These are phyloP conservation scores for Tiaroga cobitis DNA, from an alignment of 2,797 vertebrate genomes.

Conservation along the genomic window DNA sequence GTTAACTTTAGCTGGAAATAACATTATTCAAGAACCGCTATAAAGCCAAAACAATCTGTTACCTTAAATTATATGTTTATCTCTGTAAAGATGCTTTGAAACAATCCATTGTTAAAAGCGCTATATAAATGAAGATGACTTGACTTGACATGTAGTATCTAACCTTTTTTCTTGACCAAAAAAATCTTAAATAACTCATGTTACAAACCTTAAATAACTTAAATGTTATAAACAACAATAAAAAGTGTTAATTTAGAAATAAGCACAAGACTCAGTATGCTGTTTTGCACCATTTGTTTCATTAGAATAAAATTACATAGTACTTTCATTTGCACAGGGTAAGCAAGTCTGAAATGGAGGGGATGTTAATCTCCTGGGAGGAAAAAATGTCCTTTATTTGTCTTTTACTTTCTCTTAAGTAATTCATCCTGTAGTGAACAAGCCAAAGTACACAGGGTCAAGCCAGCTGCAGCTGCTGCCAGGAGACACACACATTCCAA, in stretches of 20 bases:
- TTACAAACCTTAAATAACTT: too few species aligned
- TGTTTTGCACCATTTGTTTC: neutral
- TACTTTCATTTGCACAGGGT: neutral
- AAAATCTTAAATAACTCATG: neutral
- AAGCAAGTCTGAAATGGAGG: neutral
- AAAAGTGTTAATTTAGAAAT: neutral
- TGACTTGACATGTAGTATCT: too few species aligned
- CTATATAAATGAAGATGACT: too few species aligned
- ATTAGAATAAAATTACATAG: neutral
- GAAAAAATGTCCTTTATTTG: constrained; percentile 28
- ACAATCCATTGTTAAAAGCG: too few species aligned
- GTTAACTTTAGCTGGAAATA: too few species aligned
- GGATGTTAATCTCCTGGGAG: constrained; percentile 11
- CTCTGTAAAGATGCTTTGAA: too few species aligned
- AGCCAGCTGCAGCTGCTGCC: constrained; percentile 24
- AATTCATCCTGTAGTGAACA: constrained; percentile 36
- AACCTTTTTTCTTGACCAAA: neutral
- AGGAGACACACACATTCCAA: constrained; percentile 42
- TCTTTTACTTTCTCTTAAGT: constrained; percentile 39
- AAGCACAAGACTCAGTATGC: neutral
- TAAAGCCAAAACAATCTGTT: too few species aligned
- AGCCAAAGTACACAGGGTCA: constrained; percentile 40
- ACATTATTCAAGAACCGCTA: too few species aligned
- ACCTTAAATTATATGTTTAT: too few species aligned
- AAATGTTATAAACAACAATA: neutral